A percentile compares a stretch with the other conserved stretches of the same genome.
Conservation (phyloP, 2,888 invertebrate genomes). For the Hylaea fasciaria region DNA sequence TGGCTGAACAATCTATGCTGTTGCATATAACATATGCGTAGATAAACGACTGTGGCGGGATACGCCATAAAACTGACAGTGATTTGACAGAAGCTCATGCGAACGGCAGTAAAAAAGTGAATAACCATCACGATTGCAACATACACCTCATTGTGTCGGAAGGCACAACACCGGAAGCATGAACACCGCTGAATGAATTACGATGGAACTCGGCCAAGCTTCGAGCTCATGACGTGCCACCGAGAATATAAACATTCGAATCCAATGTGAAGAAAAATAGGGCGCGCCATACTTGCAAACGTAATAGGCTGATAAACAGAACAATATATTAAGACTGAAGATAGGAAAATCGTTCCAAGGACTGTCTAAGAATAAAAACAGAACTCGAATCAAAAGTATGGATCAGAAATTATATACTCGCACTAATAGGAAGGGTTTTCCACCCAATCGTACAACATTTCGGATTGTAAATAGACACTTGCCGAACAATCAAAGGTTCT, state of each 20-base stretch:
- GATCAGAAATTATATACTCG: neutral
- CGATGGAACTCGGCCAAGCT: constrained; percentile 47
- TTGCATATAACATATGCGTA: too few relatives aligned
- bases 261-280: constrained; percentile 25
- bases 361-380: constrained; percentile 10
- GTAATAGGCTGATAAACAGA: neutral
- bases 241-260: constrained; percentile 31
- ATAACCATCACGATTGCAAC: neutral
- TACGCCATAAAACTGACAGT: too few relatives aligned
- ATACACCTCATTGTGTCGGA: constrained; percentile 32
- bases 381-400: constrained; percentile 1
- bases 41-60: too few relatives aligned
- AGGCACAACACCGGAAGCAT: constrained; percentile 40
- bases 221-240: constrained; percentile 36
- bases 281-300: neutral
- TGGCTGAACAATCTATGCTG: too few relatives aligned
- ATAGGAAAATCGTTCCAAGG: constrained; percentile 1
- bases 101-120: too few relatives aligned
- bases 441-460: neutral
- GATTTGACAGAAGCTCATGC: too few relatives aligned
- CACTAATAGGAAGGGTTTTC: too few relatives aligned
- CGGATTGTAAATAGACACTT: neutral
- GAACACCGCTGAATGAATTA: constrained; percentile 47
- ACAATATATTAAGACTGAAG: neutral
- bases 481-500: too few relatives aligned